Evolutionary conservation across 2,888 invertebrate species (phyloP), one percentile per base, ranked within the genome.

Genomic region (Ferdinandea cuprea): DNA sequence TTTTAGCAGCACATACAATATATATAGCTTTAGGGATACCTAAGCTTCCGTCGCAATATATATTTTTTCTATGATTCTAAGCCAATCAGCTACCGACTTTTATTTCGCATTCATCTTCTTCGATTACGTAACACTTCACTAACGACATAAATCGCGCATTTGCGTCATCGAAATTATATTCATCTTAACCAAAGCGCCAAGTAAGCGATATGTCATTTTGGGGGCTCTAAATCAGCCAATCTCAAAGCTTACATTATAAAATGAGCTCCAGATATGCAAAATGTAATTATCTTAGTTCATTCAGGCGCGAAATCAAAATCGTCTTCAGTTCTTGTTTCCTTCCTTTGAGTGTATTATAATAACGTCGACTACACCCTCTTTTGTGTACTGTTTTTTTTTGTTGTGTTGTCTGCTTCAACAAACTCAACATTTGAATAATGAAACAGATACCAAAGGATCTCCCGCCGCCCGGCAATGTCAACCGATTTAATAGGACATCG

Each of bases 251-350:
- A 71, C 15, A 71, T n/a, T n/a, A n/a, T 56, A 56, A 46, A 79
- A 11, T 46, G 46, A 63, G 44, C 59, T 61, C 48, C 71, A 54
- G 61, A 81, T 81, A 72, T 76, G 71, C 78, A 78, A 78, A 78
- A 78, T 78, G 72, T 83, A 83, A 83, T 83, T 83, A 83, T 83
- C 83, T 72, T 68, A 58, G 68, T 83, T 56, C 77, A 78, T 78
- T 83, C 72, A 68, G 72, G 83, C 83, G 78, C 66, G 66, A 83
- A 83, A 83, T 83, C 83, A 83, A 83, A 83, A 78, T 68, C 73
- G 63, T 78, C 68, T 63, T 83, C 25, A 65, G 61, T 71, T 59
- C 74, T 58, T 58, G 28, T 13, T 58, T 71, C 19, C 13, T 35
- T 50, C 25, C 19, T 9, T 28, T 17, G 15, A 30, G 44, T 17